These are phyloP conservation scores for Plestiodon gilberti DNA, from an alignment of 2,113 vertebrate species.

Conservation along the genomic window DNA sequence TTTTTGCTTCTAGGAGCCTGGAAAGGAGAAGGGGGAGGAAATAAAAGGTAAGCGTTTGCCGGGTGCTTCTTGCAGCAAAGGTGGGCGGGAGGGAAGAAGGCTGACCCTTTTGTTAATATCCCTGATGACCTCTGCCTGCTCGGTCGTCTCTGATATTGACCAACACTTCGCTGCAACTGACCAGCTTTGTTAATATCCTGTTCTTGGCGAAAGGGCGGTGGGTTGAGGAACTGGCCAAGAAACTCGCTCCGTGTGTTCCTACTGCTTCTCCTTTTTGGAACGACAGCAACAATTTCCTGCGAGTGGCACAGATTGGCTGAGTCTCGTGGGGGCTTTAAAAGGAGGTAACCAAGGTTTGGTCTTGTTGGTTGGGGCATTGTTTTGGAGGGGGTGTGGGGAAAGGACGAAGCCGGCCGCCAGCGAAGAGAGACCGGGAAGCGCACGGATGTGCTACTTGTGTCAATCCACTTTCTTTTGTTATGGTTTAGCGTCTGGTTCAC, in stretches of 20 bases:
- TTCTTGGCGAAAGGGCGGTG: not conserved
- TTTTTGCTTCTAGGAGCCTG: not conserved
- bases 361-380: not conserved
- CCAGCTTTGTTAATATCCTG: constrained; percentile 1
- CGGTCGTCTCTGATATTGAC: not conserved
- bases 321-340: not conserved
- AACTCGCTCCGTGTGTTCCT: not conserved
- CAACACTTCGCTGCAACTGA: not conserved
- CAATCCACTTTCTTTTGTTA: constrained; percentile 27
- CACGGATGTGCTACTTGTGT: not conserved
- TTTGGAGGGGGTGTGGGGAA: not conserved
- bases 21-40: no score
- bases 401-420: not conserved
- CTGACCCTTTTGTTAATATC: not conserved
- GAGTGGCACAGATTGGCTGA: not conserved
- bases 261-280: not conserved
- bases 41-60: not conserved
- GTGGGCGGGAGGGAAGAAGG: not conserved
- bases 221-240: not conserved
- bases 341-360: no score
- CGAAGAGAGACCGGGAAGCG: no score
- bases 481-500: not conserved
- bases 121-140: not conserved
- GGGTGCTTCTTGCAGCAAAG: not conserved
- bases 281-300: not conserved